Percentiles rank a stretch among this genome's conserved stretches.
phyloP scores from a whole-genome alignment of 2,888 invertebrate species.

The Ferrisia virgata region DNA sequence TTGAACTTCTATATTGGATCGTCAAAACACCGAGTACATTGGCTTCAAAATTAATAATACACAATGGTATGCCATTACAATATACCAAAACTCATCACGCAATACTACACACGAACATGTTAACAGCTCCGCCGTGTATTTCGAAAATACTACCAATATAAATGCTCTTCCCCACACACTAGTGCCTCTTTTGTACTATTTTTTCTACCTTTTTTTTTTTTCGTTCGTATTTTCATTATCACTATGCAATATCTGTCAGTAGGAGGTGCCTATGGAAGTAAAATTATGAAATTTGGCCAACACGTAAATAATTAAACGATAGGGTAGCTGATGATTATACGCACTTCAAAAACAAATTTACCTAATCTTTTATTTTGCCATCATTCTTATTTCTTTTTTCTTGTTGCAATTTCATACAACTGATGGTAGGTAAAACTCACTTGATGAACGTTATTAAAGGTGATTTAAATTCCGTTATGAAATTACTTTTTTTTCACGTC shows the following conservation, averaged over 20 bases:
- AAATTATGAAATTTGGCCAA: not conserved
- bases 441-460: no score
- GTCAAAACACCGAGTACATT: not conserved
- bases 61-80: conserved; percentile 3
- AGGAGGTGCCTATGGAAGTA: not conserved
- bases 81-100: conserved; percentile 3
- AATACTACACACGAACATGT: not conserved
- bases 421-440: no score
- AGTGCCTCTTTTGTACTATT: not conserved
- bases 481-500: not conserved
- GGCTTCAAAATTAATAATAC: not conserved
- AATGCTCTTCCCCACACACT: not conserved
- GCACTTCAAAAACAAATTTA: not conserved
- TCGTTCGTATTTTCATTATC: not conserved
- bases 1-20: not conserved
- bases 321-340: not conserved
- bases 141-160: conserved; percentile 1
- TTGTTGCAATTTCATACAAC: not conserved
- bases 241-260: not conserved
- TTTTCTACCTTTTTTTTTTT: not conserved
- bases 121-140: not conserved
- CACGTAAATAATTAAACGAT: not conserved
- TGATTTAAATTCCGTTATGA: not conserved
- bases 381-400: not conserved
- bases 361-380: not conserved